Percentiles rank a stretch among this genome's conserved stretches.
phyloP scores from a whole-genome alignment of 2,888 invertebrate species.

The Plebejus anna region DNA sequence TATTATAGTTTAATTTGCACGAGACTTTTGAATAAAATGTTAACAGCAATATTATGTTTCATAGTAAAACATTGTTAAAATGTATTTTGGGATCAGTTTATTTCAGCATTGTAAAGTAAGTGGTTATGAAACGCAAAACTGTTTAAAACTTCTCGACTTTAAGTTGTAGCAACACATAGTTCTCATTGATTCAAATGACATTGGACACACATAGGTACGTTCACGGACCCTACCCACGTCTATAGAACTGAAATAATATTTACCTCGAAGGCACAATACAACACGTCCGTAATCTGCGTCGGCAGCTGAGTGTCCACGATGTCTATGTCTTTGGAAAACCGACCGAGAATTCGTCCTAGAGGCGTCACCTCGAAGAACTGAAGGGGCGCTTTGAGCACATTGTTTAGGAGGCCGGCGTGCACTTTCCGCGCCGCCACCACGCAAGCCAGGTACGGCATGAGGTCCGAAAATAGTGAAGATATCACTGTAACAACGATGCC shows the following conservation, averaged over 20 bases:
- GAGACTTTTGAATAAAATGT: too few relatives aligned
- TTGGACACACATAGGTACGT: neutral
- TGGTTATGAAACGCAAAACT: neutral
- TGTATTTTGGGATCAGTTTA: conserved; percentile 63
- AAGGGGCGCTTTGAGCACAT: conserved; percentile 84
- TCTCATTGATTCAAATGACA: neutral
- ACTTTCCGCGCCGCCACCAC: conserved; percentile 83
- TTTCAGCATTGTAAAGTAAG: conserved; percentile 36
- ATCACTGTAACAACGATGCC: conserved; percentile 82
- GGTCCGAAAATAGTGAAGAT: conserved; percentile 83
- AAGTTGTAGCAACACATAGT: neutral
- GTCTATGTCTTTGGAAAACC: conserved; percentile 88
- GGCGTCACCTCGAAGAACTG: conserved; percentile 90
- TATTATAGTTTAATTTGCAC: too few relatives aligned
- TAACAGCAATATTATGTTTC: too few relatives aligned
- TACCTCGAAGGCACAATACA: conserved; percentile 88
- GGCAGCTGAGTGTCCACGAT: conserved; percentile 85
- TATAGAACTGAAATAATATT: conserved; percentile 41
- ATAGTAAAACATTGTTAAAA: neutral
- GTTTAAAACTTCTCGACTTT: neutral
- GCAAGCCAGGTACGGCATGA: conserved; percentile 84
- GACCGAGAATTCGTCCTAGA: conserved; percentile 85
- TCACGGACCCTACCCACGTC: neutral
- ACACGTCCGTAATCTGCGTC: conserved; percentile 82
- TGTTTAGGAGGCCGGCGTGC: conserved; percentile 80